Percentiles rank a stretch among this genome's conserved stretches.
Conservation (phyloP, 2,113 vertebrate species). For the Laticauda laticaudata region DNA sequence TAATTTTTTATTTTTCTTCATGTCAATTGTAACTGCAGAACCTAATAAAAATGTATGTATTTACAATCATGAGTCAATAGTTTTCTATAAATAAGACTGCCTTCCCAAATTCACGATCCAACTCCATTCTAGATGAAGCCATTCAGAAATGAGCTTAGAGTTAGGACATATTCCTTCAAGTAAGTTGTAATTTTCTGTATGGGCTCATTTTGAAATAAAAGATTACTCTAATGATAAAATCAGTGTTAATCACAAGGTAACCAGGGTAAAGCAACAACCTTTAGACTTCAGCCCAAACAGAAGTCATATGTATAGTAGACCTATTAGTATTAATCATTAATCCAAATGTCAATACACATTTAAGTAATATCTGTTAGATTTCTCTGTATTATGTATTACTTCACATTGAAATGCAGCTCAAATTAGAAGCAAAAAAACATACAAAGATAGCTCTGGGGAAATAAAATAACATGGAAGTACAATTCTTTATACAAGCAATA, state of each 20-base stretch:
- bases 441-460: background rate
- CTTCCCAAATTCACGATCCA: background rate
- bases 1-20: background rate
- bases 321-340: background rate
- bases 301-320: background rate
- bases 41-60: background rate
- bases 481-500: background rate
- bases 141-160: background rate
- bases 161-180: background rate
- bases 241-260: background rate
- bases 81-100: background rate
- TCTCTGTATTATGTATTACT: background rate
- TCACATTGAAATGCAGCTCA: background rate
- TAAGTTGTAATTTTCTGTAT: background rate
- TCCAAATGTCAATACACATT: background rate
- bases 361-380: background rate
- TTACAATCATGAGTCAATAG: background rate
- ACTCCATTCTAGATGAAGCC: background rate
- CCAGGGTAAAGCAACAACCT: conserved; percentile 6
- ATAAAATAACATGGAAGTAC: background rate
- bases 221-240: background rate
- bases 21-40: background rate
- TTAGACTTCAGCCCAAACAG: conserved; percentile 3
- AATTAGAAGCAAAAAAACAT: background rate
- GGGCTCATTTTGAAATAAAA: background rate